Conservation (phyloP, 2,888 invertebrate genomes). For the Nomada lathburiana region DNA sequence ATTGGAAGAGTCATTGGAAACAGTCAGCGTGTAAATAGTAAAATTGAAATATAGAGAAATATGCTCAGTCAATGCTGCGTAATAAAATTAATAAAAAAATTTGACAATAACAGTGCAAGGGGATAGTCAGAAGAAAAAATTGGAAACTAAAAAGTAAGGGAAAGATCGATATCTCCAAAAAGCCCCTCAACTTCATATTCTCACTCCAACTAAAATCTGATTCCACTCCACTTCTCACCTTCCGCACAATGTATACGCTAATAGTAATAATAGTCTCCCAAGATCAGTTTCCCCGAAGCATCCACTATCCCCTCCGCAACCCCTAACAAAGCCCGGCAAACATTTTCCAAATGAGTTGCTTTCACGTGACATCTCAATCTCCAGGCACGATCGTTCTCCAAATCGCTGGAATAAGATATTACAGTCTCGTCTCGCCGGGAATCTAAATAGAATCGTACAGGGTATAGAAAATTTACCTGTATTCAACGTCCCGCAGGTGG, state of each 20-base stretch:
- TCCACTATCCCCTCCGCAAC: neutral
- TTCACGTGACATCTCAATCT: conserved; percentile 69
- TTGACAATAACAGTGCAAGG: too few relatives aligned
- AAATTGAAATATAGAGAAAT: too few relatives aligned
- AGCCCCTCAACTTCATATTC: too few relatives aligned
- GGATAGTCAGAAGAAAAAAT: too few relatives aligned
- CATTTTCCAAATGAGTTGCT: conserved; percentile 80
- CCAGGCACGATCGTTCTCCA: conserved; percentile 21
- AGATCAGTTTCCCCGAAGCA: neutral
- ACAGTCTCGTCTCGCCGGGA: conserved; percentile 74
- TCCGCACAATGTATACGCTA: neutral
- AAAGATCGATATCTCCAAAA: too few relatives aligned
- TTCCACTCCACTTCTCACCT: too few relatives aligned
- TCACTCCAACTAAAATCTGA: too few relatives aligned
- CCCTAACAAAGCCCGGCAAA: neutral
- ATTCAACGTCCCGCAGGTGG: conserved; percentile 81
- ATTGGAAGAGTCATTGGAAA: too few relatives aligned
- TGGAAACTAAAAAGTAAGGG: too few relatives aligned
- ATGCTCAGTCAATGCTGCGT: too few relatives aligned
- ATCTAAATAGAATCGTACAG: conserved; percentile 31
- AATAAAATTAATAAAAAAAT: too few relatives aligned
- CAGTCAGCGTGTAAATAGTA: too few relatives aligned
- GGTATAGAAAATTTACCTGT: conserved; percentile 83
- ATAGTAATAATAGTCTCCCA: neutral
- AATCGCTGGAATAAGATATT: conserved; percentile 73